Percentiles rank a stretch among this genome's conserved stretches.
Conservation (phyloP, 1,140 invertebrate genomes). For the Bombus pyrosoma region DNA sequence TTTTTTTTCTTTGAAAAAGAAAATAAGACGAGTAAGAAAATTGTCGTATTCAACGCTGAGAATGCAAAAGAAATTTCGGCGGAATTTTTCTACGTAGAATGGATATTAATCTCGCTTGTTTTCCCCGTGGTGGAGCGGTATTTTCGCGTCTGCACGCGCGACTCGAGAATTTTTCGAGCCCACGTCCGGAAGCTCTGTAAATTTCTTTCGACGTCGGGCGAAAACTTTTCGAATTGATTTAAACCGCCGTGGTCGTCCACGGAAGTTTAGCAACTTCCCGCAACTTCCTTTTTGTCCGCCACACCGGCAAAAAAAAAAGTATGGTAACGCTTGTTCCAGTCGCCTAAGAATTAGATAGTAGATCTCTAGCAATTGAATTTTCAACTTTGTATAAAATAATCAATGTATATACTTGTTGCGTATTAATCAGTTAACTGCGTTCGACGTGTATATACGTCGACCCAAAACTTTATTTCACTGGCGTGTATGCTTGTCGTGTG, state of each 20-base stretch:
- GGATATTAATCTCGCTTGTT: background rate
- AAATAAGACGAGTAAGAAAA: background rate
- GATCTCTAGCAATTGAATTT: too few species aligned
- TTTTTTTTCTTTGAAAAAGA: background rate
- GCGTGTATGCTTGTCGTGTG: too few species aligned
- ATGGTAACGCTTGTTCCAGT: background rate
- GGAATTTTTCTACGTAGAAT: background rate
- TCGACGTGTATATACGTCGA: too few species aligned
- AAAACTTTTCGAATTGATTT: constrained; percentile 3
- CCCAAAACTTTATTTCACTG: too few species aligned
- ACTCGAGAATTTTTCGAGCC: background rate
- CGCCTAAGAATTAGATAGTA: background rate
- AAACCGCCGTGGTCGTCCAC: background rate
- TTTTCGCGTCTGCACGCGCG: background rate
- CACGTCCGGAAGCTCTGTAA: background rate
- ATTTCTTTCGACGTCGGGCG: constrained; percentile 1
- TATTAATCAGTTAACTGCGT: background rate
- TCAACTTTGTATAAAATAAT: background rate
- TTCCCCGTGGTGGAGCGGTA: too few species aligned
- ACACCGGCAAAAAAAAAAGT: too few species aligned
- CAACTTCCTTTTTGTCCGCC: background rate
- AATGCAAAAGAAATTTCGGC: background rate
- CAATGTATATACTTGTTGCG: background rate
- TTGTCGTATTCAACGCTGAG: background rate
- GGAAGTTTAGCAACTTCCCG: background rate